phyloP scores from a whole-genome alignment of 2,113 vertebrate genomes.

The Maylandia zebra region DNA sequence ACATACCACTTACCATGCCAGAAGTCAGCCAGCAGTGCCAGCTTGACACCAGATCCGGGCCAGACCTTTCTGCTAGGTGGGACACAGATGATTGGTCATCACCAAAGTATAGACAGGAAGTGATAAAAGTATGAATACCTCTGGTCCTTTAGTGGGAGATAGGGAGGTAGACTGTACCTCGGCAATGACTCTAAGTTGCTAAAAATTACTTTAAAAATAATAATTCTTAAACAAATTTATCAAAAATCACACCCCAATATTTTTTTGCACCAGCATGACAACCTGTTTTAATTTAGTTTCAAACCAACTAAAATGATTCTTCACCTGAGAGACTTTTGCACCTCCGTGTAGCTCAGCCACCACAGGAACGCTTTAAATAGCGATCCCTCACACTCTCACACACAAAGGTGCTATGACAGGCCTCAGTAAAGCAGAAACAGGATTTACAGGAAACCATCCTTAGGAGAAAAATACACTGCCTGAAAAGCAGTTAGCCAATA shows the following conservation, averaged over 20 bases:
- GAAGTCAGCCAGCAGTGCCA: accelerated
- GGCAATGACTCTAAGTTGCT: neutral
- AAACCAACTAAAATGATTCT: neutral
- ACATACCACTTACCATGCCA: neutral
- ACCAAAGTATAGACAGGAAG: neutral
- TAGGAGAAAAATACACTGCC: neutral
- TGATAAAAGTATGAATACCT: neutral
- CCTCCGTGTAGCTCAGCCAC: neutral
- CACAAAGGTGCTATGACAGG: neutral
- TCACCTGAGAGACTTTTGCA: neutral
- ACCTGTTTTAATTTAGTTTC: neutral
- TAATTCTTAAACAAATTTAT: neutral
- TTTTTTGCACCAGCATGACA: neutral
- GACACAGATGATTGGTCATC: neutral
- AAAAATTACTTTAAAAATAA: neutral
- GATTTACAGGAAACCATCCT: neutral
- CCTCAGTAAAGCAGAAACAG: neutral
- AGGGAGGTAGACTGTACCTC: neutral
- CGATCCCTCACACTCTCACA: neutral
- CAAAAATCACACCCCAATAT: neutral
- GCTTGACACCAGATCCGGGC: neutral
- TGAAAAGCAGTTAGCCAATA: neutral
- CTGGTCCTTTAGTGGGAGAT: neutral
- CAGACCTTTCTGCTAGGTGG: accelerated
- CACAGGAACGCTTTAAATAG: neutral